phyloP scores from a whole-genome alignment of 2,113 vertebrate species.

The Gymnogyps californianus region DNA sequence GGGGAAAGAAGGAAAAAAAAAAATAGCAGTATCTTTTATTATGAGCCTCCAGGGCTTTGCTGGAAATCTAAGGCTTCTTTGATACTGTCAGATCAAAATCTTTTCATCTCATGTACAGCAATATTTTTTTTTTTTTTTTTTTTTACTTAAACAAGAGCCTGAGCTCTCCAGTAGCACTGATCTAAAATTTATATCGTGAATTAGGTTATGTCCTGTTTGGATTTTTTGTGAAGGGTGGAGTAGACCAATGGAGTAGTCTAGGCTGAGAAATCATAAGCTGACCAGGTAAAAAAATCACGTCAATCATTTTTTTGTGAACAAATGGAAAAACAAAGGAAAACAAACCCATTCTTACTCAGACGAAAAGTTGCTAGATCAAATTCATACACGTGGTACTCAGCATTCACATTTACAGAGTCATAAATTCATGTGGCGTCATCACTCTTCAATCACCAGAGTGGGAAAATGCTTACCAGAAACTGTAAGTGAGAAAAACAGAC shows the following conservation, averaged over 20 bases:
- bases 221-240: background rate
- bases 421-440: background rate
- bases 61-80: slow-evolving; percentile 19
- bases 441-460: background rate
- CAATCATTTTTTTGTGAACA: background rate
- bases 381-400: background rate
- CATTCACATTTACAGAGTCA: background rate
- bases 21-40: background rate
- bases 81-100: slow-evolving; percentile 19
- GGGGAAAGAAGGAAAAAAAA: background rate
- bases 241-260: background rate
- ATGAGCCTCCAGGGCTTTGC: background rate
- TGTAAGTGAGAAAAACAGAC: background rate
- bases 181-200: background rate
- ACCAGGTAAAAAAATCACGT: background rate
- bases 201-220: background rate
- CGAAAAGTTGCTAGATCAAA: background rate
- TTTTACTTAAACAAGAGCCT: fast-evolving
- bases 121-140: background rate
- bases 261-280: background rate
- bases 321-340: background rate
- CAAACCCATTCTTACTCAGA: background rate
- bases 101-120: slow-evolving; percentile 1
- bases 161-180: background rate
- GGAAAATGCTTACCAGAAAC: background rate